These are phyloP conservation scores for Peromyscus attwateri DNA, from an alignment of 2,797 vertebrate species.

Conservation along the genomic window DNA sequence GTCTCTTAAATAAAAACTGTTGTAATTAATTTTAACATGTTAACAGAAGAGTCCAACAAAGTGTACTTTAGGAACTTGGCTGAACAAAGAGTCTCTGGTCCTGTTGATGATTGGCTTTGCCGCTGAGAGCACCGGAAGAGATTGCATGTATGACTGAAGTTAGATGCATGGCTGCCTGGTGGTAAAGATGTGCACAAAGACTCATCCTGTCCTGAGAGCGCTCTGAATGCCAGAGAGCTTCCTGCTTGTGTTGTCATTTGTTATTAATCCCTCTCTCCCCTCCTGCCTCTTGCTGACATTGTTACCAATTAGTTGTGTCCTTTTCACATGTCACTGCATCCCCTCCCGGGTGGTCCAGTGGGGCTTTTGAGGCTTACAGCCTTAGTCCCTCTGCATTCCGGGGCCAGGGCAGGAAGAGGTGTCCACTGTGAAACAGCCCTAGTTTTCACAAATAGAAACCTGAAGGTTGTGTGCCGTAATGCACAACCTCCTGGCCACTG, in stretches of 20 bases:
- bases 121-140: not conserved
- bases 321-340: not conserved
- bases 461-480: not conserved
- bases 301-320: not conserved
- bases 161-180: not conserved
- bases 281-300: not conserved
- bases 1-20: not conserved
- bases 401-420: not conserved
- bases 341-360: not conserved
- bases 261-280: not conserved
- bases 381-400: not conserved
- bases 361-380: not conserved
- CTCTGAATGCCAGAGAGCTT: not conserved
- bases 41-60: not conserved
- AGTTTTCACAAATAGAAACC: conserved; percentile 23
- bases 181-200: not conserved
- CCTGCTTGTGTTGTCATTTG: not conserved
- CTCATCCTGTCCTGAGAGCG: not conserved
- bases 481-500: not conserved
- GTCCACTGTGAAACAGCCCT: not conserved
- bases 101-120: not conserved
- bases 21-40: not conserved
- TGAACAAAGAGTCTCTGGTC: not conserved
- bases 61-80: not conserved
- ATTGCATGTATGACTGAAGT: too few species aligned